Base-by-base conservation (phyloP, 2,888 invertebrate genomes). In the Drosophila paucipuncta region DNA sequence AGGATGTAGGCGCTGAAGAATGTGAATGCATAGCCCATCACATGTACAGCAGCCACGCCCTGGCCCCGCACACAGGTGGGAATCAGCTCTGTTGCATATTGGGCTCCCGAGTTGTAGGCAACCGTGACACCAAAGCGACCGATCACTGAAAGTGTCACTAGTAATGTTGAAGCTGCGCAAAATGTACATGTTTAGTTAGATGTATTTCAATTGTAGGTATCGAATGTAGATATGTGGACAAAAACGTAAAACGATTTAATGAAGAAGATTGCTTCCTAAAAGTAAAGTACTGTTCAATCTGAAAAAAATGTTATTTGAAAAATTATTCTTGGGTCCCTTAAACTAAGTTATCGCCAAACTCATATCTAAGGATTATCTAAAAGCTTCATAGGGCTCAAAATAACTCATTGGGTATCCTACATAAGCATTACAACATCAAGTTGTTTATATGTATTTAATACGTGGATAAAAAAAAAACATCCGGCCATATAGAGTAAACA, bases 61-160 rank as follows among this genome's bases (percentile, higher is more conserved):
- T 95, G 95, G 0, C 95, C 95, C 31, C 95, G 92, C 4, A 95
- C 94, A 73, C 94, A 95, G 2, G 95, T 95, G 22, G 95, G 95
- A 66, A 95, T 94, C 33, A 95, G 86, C 85, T 95, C 95, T 1
- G 95, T 95, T 30, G 95, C 95, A 83, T 95, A 95, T 84, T 95
- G 95, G 5, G 95, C 94, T 4, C 95, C 95, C 4, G 95, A 95
- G 87, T 95, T 95, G 87, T 95, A 95, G 18, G 95, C 95, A 9
- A 95, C 94, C 30, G 95, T 95, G 5, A 95, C 94, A n/a, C 94
- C 94, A 65, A 95, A 94, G 52, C 95, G 93, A 2, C 95, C 94
- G 64, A 95, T 91, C 18, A 95, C 92, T 1, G 94, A 94, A 33
- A 95, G 87, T 25, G 89, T 76, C 7, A 94, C 92, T 22, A 94